Base-by-base conservation (phyloP, 2,888 invertebrate genomes). In the Empis stercorea region DNA sequence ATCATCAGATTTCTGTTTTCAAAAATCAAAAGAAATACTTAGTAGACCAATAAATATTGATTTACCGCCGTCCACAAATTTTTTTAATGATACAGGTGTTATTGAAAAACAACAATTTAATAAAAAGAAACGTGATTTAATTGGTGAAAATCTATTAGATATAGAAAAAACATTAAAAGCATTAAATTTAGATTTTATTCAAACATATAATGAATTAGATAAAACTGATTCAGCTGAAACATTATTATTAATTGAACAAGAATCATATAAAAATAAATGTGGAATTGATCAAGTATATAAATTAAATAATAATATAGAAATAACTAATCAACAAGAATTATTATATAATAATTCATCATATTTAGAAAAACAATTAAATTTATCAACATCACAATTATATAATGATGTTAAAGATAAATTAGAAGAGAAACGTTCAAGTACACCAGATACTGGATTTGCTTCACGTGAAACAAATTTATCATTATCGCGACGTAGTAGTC, bases 1-100 rank as follows among this genome's bases (percentile, higher is more conserved):
- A n/a, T 79, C 79, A 11, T 80, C 81, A 0, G 82, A 82, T 63
- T 81, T 81, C 60, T 81, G 79, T 60, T 82, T 83, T 58, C 80
- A 81, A 34, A 80, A 80, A 58, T 82, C 82, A 0, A 76, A 81
- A 6, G 81, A 82, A 61, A 67, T 83, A 13, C 65, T 82, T 3
- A 76, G 78, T 34, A 76, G 79, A 44, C 80, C 80, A 1, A 54
- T 69, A 42, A 62, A 60, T 39, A 54, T 65, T 30, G 65, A 66
- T 49, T 51, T 57, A 61, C 62, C 40, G 14, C 62, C 40, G 14
- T 44, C 54, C 43, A 46, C 42, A 9, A 40, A 44, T 10, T 37
- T 17, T 36, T 37, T 41, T 14, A 34, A n/a, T 9, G 16, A 7
- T 11, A n/a, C n/a, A 11, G 11, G 13, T 16, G n/a, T n/a, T n/a